Evolutionary conservation across 1,140 invertebrate species (phyloP).

Genomic region (Drosophila ambigua): DNA sequence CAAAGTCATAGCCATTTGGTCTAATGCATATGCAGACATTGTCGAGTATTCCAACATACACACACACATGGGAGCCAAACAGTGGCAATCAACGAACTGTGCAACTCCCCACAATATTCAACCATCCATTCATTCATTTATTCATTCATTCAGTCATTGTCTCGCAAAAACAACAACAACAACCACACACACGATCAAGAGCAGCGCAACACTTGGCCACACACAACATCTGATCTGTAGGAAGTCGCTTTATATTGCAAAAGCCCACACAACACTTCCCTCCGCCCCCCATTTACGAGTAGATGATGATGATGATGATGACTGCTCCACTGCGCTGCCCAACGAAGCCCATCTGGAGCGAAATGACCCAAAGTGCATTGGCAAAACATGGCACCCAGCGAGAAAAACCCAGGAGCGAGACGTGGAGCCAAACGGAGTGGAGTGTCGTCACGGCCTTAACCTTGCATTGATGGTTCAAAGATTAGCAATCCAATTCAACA

Average conservation of each 20-base stretch:
- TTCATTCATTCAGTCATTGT: conserved; percentile 64
- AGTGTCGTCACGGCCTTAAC: conserved; percentile 33
- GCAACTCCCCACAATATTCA: conserved; percentile 45
- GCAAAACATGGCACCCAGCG: conserved; percentile 10
- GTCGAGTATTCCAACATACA: too few relatives aligned
- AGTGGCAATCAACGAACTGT: conserved; percentile 63
- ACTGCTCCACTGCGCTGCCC: conserved; percentile 45
- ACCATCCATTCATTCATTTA: conserved; percentile 48
- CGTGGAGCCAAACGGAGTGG: too few relatives aligned
- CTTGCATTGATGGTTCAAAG: conserved; percentile 42
- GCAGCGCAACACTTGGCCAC: conserved; percentile 46
- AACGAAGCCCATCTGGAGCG: conserved; percentile 60
- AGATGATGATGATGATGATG: not conserved
- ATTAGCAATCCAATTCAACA: not conserved
- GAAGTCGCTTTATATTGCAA: conserved; percentile 53
- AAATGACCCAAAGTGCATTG: conserved; percentile 42
- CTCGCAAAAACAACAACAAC: conserved; percentile 36
- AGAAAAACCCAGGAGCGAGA: conserved; percentile 1
- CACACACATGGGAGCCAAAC: not conserved
- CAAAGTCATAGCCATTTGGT: too few relatives aligned
- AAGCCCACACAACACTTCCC: conserved; percentile 18
- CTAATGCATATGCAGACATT: not conserved
- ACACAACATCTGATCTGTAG: conserved; percentile 51
- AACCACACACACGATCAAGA: conserved; percentile 2
- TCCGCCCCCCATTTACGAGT: not conserved